These are phyloP conservation scores for Xestia c-nigrum DNA, from an alignment of 2,888 invertebrate species.

Conservation along the genomic window DNA sequence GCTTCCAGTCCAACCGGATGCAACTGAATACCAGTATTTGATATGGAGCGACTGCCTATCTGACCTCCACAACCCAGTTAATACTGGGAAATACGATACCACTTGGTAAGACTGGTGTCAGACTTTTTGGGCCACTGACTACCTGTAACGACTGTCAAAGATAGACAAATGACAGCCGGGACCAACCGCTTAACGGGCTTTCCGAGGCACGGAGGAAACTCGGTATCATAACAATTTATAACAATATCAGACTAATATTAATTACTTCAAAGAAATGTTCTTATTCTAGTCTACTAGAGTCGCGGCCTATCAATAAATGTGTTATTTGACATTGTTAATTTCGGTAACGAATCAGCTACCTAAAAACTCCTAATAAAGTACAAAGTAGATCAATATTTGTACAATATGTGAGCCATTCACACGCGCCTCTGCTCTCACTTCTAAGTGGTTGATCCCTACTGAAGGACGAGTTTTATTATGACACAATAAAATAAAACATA, in stretches of 20 bases:
- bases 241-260: not conserved
- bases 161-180: too few relatives aligned
- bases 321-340: slow-evolving; percentile 16
- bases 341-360: not conserved
- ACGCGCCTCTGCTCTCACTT: slow-evolving; percentile 9
- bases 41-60: too few relatives aligned
- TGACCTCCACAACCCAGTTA: too few relatives aligned
- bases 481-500: slow-evolving; percentile 18
- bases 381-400: not conserved
- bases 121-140: too few relatives aligned
- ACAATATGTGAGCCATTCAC: slow-evolving; percentile 21
- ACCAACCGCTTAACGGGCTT: too few relatives aligned
- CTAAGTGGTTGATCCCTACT: slow-evolving; percentile 22
- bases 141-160: too few relatives aligned
- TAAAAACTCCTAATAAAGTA: not conserved
- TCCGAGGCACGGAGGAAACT: too few relatives aligned
- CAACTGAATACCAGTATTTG: too few relatives aligned
- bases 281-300: not conserved
- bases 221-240: too few relatives aligned
- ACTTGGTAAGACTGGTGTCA: too few relatives aligned
- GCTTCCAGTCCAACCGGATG: too few relatives aligned
- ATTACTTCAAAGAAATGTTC: not conserved
- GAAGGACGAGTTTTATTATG: slow-evolving; percentile 38
- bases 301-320: not conserved
- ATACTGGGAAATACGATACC: too few relatives aligned